Conservation (phyloP, 2,113 vertebrate species). For the Tylochromis polylepis region DNA sequence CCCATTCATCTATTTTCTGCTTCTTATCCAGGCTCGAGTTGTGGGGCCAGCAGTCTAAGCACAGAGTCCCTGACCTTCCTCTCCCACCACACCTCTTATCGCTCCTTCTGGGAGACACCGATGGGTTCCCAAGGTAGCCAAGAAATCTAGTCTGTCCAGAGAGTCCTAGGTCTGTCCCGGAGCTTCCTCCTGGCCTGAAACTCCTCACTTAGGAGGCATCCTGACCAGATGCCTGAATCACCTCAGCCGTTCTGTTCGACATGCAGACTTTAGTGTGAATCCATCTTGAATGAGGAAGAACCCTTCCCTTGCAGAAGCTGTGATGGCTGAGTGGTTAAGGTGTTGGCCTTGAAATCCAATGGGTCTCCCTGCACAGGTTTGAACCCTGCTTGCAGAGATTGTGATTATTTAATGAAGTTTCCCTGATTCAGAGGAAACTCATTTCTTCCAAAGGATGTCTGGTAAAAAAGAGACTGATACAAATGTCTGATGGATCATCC, state of each 20-base stretch:
- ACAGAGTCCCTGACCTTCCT: too few species aligned
- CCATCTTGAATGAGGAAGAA: background rate
- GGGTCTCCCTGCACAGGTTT: too few species aligned
- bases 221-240: background rate
- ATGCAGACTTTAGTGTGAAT: background rate
- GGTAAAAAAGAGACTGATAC: background rate
- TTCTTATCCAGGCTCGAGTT: background rate
- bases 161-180: background rate
- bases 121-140: background rate
- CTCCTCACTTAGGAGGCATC: background rate
- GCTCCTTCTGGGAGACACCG: background rate
- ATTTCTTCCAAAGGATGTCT: background rate
- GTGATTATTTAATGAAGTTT: too few species aligned
- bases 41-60: background rate
- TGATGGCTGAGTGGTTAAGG: too few species aligned
- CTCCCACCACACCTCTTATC: fast-evolving
- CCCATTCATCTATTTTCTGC: background rate
- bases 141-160: background rate
- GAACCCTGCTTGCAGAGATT: too few species aligned
- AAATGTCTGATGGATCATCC: background rate
- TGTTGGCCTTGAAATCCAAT: too few species aligned
- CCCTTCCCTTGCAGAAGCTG: too few species aligned
- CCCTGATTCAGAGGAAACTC: background rate
- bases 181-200: background rate
- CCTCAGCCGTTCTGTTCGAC: background rate